A percentile compares a stretch with the other conserved stretches of the same genome.
Evolutionary conservation across 30 jellyfish, hydroid and myxozoan genomes (phyloP).

Genomic region (Aurelia sp.): DNA sequence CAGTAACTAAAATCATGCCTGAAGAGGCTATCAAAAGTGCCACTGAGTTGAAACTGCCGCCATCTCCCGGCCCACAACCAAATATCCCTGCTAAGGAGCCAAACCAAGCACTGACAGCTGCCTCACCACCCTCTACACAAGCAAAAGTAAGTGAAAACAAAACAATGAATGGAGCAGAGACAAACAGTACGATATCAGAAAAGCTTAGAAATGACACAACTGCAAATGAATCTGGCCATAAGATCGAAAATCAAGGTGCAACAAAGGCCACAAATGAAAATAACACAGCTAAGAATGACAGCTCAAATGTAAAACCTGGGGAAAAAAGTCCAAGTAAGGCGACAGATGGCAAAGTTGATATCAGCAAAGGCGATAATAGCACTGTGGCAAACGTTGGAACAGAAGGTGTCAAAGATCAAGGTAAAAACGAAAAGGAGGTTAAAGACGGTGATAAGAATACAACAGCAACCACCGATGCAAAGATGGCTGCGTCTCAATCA

Average conservation of each 20-base stretch:
- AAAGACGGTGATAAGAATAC: constrained; percentile 1
- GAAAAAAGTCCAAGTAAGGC: background rate
- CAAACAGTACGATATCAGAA: background rate
- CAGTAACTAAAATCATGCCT: constrained; percentile 28
- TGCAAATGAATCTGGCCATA: background rate
- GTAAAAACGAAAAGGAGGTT: constrained; percentile 7
- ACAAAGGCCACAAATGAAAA: background rate
- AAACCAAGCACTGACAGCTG: constrained; percentile 11
- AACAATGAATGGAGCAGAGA: background rate
- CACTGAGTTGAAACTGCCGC: constrained; percentile 31
- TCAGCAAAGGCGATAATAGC: background rate
- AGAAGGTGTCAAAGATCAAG: background rate
- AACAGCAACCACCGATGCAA: background rate
- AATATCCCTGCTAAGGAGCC: constrained; percentile 30
- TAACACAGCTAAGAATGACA: background rate
- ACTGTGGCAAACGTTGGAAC: constrained; percentile 1
- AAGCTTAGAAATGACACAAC: background rate
- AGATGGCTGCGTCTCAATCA: too few relatives aligned
- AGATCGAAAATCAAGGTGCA: background rate
- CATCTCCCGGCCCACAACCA: constrained; percentile 37
- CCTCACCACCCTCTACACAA: background rate
- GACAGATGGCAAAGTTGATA: background rate
- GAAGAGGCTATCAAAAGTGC: constrained; percentile 31
- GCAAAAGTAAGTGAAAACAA: background rate
- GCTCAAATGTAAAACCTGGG: background rate